These are phyloP conservation scores for Neostethus bicornis DNA, from an alignment of 2,797 vertebrate species.

Conservation along the genomic window DNA sequence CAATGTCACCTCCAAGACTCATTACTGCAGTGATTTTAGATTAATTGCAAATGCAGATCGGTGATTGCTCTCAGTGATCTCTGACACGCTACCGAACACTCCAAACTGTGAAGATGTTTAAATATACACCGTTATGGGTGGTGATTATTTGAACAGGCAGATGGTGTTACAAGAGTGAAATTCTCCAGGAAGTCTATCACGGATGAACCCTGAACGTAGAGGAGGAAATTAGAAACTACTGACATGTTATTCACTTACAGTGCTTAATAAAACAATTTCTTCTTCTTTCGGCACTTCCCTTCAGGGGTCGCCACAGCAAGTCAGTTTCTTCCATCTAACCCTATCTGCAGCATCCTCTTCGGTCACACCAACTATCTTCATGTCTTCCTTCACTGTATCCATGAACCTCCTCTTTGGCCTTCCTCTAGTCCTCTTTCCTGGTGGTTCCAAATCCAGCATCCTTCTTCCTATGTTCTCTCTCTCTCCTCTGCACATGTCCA, in stretches of 20 bases:
- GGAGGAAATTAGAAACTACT: not conserved
- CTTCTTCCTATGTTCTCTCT: too few relatives aligned
- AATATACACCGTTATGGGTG: conserved; percentile 18
- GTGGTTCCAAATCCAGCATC: too few relatives aligned
- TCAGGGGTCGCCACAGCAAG: too few relatives aligned
- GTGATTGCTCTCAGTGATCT: conserved; percentile 38
- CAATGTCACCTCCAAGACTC: conserved; percentile 49
- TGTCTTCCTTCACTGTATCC: too few relatives aligned
- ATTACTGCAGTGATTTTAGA: conserved; percentile 42
- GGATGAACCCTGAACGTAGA: conserved; percentile 5
- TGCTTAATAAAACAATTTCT: not conserved
- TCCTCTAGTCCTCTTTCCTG: too few relatives aligned
- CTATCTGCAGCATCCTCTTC: too few relatives aligned
- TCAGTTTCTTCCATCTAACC: too few relatives aligned
- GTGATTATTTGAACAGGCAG: conserved; percentile 36
- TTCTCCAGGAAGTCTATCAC: conserved; percentile 12
- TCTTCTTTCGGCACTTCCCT: not conserved
- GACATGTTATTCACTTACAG: not conserved
- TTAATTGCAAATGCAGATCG: conserved; percentile 54
- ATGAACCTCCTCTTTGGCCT: too few relatives aligned
- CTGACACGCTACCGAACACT: conserved; percentile 51
- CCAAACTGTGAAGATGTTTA: conserved; percentile 38
- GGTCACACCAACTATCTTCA: too few relatives aligned
- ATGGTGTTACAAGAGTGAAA: conserved; percentile 22
- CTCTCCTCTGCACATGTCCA: too few relatives aligned